Evolutionary conservation across 2,797 vertebrate species (phyloP).

Genomic region (Toxotes lorentzi): DNA sequence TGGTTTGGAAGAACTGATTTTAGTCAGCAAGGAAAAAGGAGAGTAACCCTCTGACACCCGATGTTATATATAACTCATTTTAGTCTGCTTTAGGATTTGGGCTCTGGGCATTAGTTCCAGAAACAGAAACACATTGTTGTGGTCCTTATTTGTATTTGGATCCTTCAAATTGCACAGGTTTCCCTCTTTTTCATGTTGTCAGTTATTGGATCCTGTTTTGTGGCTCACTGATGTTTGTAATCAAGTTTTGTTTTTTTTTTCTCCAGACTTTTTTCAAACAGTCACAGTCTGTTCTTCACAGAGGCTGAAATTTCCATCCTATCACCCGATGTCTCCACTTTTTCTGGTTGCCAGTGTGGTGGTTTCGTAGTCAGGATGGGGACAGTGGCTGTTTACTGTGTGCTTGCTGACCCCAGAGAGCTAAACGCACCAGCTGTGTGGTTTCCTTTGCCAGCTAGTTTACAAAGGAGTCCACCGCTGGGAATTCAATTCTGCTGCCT

Average conservation of each 20-base stretch:
- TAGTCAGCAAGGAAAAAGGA: background rate
- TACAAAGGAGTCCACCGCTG: slow-evolving; percentile 1
- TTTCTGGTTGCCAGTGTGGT: slow-evolving; percentile 41
- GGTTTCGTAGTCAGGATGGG: slow-evolving; percentile 68
- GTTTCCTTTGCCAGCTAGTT: slow-evolving; percentile 50
- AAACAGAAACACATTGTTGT: background rate
- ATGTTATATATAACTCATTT: background rate
- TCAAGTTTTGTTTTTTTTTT: background rate
- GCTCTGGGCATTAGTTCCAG: background rate
- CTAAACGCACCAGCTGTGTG: slow-evolving; percentile 30
- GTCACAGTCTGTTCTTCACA: background rate
- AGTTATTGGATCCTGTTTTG: background rate
- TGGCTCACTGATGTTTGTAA: background rate
- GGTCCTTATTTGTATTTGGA: background rate
- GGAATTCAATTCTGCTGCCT: slow-evolving; percentile 33
- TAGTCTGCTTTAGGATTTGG: background rate
- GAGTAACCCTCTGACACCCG: background rate
- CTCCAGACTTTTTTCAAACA: background rate
- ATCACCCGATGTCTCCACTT: slow-evolving; percentile 24
- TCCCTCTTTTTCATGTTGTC: background rate
- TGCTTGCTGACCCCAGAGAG: slow-evolving; percentile 35
- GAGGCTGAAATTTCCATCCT: slow-evolving; percentile 46
- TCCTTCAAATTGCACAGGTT: background rate
- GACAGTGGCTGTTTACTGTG: slow-evolving; percentile 69
- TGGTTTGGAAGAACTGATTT: background rate